Evolutionary conservation across 2,113 vertebrate genomes (phyloP), one percentile per base, ranked within the genome.

Genomic region (Rhinolophus ferrumequinum): DNA sequence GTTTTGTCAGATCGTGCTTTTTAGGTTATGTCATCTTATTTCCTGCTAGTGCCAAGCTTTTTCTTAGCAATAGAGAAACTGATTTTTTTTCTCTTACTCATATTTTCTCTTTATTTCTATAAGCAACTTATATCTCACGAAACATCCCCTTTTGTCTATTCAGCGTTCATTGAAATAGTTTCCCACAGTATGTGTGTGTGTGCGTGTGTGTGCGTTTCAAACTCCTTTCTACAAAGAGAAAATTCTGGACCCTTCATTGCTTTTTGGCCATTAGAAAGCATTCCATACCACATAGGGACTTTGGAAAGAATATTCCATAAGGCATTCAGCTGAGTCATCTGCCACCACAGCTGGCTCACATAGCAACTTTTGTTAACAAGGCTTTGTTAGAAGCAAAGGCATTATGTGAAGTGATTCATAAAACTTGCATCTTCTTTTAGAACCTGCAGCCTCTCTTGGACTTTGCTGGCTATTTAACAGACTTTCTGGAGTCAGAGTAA

Each of bases 21-120:
- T 28, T 60, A 92, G 76, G n/a, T 92, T 94, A 86, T 50, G 73
- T 95, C 93, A 96, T 95, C 18, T 75, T 87, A 38, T 60, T 77
- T 94, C 60, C 72, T 38, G 35, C 16, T 18, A 79, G 64, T 2
- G 19, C 67, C 76, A 76, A 77, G 11, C 70, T 81, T 35, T 64
- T 77, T 80, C 67, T 86, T 85, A 92, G 67, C 88, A 76, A 92
- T 85, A 73, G 70, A 76, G 47, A 90, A 90, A 86, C 52, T 77
- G 52, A 47, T 67, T 87, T 91, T 89, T 89, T 70, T 87, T 77
- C 30, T 86, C 26, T 81, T 88, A 54, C 33, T 92, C 16, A 38
- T 77, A n/a, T 70, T 88, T 85, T 76, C 41, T 95, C 30, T 70
- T 70, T 86, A 62, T 94, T 86, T 95, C 58, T 73, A 14, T 15